A percentile compares a stretch with the other conserved stretches of the same genome.
Evolutionary conservation across 2,797 vertebrate species (phyloP).

Genomic region (Ctenopoma kingsleyae): DNA sequence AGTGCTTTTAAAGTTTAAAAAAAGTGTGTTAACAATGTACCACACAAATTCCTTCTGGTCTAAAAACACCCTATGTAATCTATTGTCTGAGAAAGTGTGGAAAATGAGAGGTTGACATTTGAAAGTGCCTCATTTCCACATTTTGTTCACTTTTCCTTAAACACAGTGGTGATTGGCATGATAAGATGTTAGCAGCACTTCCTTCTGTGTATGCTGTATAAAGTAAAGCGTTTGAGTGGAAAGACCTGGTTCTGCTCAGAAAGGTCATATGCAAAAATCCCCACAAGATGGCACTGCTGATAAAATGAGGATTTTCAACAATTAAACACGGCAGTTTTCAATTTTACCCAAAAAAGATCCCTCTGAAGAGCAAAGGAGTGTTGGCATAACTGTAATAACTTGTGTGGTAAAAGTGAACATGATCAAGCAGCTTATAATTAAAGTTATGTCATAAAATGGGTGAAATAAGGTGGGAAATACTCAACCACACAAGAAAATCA

Average conservation of each 20-base stretch:
- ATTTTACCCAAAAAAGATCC: background rate
- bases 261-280: background rate
- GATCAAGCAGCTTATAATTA: background rate
- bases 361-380: background rate
- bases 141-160: conserved; percentile 76
- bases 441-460: background rate
- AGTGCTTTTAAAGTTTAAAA: conserved; percentile 64
- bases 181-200: conserved; percentile 56
- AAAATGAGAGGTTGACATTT: conserved; percentile 58
- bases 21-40: conserved; percentile 64
- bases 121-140: conserved; percentile 72
- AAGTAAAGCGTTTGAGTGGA: conserved; percentile 6
- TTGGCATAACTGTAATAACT: background rate
- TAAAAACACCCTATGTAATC: conserved; percentile 64
- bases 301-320: background rate
- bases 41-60: conserved; percentile 41
- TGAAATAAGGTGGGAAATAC: background rate
- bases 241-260: background rate
- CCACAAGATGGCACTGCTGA: conserved; percentile 62
- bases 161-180: conserved; percentile 52
- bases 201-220: conserved; percentile 5
- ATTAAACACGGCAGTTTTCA: background rate
- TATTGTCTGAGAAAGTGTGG: conserved; percentile 67
- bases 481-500: background rate
- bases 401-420: background rate